Conservation (phyloP, 1,140 invertebrate species). For the Cataglyphis hispanica region DNA sequence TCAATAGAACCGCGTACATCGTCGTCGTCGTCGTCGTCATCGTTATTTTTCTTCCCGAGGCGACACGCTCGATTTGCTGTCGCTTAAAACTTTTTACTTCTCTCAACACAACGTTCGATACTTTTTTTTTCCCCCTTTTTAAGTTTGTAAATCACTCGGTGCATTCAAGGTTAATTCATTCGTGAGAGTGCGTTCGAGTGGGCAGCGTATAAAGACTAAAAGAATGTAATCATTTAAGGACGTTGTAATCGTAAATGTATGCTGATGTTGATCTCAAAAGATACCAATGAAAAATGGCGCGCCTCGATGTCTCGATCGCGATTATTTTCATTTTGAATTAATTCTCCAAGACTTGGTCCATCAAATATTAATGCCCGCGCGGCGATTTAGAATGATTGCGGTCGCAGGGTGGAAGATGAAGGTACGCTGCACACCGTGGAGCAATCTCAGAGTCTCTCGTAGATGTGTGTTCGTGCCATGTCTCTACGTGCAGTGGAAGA, state of each 20-base stretch:
- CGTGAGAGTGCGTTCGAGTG: slow-evolving; percentile 16
- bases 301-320: slow-evolving; percentile 68
- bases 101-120: slow-evolving; percentile 5
- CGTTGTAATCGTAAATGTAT: slow-evolving; percentile 10
- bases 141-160: slow-evolving; percentile 29
- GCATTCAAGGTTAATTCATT: slow-evolving; percentile 59
- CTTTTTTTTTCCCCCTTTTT: slow-evolving; percentile 20
- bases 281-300: slow-evolving; percentile 63
- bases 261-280: slow-evolving; percentile 30
- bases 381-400: slow-evolving; percentile 81
- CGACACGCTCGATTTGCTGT: slow-evolving; percentile 59
- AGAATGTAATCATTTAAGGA: slow-evolving; percentile 31
- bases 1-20: neutral
- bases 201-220: slow-evolving; percentile 44
- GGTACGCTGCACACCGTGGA: slow-evolving; percentile 34
- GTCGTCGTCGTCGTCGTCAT: neutral
- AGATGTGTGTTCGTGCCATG: slow-evolving; percentile 57
- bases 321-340: slow-evolving; percentile 62
- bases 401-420: slow-evolving; percentile 69
- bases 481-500: slow-evolving; percentile 51
- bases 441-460: slow-evolving; percentile 51
- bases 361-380: slow-evolving; percentile 79
- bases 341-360: slow-evolving; percentile 74
- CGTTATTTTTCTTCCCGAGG: slow-evolving; percentile 38
- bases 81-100: slow-evolving; percentile 56